phyloP scores from a whole-genome alignment of 2,113 vertebrate species.

The Apeltes quadracus region DNA sequence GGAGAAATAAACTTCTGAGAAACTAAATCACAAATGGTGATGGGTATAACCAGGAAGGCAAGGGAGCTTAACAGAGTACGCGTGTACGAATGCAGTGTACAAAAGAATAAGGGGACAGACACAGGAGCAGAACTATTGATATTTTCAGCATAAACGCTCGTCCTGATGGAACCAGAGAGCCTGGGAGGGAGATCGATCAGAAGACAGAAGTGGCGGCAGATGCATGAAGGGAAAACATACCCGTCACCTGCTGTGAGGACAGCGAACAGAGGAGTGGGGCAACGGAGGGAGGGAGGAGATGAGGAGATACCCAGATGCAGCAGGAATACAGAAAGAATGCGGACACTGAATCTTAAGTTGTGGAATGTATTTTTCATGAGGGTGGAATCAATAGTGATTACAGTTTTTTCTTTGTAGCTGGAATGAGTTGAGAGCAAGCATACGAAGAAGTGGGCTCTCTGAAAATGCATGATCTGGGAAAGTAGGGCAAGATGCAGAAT shows the following conservation, averaged over 20 bases:
- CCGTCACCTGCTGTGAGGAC: slow-evolving; percentile 63
- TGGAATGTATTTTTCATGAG: slow-evolving; percentile 74
- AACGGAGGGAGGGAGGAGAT: slow-evolving; percentile 47
- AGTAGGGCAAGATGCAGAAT: slow-evolving; percentile 19
- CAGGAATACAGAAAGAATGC: slow-evolving; percentile 51
- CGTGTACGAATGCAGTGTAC: slow-evolving; percentile 17
- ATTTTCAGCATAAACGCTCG: slow-evolving; percentile 70
- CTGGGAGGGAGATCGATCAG: slow-evolving; percentile 54
- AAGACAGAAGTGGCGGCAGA: slow-evolving; percentile 61
- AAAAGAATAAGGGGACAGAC: slow-evolving; percentile 10
- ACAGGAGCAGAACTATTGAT: slow-evolving; percentile 53
- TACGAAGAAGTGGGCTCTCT: slow-evolving; percentile 33
- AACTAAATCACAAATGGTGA: slow-evolving; percentile 41
- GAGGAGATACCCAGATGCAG: slow-evolving; percentile 45
- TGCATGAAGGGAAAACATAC: slow-evolving; percentile 69
- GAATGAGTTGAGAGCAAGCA: slow-evolving; percentile 38
- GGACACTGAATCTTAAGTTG: slow-evolving; percentile 60
- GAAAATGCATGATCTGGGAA: slow-evolving; percentile 45
- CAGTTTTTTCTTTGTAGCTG: slow-evolving; percentile 61
- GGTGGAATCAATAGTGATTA: slow-evolving; percentile 73
- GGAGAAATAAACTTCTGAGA: slow-evolving; percentile 38
- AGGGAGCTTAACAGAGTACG: slow-evolving; percentile 23
- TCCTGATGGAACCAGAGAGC: slow-evolving; percentile 63
- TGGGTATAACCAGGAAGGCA: slow-evolving; percentile 18
- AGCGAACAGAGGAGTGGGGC: background rate